phyloP scores from a whole-genome alignment of 2,113 vertebrate species.

The Oryzias melastigma region DNA sequence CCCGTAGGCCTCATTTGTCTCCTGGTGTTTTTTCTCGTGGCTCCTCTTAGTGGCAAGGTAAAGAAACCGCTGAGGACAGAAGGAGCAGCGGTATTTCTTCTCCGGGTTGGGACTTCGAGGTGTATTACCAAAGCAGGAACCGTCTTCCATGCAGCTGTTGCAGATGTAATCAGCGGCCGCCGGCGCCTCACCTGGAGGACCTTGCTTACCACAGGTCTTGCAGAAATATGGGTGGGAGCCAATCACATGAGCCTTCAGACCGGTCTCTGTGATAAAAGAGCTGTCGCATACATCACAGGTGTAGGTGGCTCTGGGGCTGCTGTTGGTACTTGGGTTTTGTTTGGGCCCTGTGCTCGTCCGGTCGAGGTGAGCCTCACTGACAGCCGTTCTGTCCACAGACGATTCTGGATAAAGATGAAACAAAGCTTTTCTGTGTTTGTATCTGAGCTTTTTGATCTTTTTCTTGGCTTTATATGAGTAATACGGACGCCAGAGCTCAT shows the following conservation, averaged over 20 bases:
- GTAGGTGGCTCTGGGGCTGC: slow-evolving; percentile 77
- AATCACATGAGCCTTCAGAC: slow-evolving; percentile 89
- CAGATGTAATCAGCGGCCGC: slow-evolving; percentile 88
- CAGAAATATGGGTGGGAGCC: slow-evolving; percentile 89
- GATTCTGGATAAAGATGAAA: slow-evolving; percentile 52
- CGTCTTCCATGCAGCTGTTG: slow-evolving; percentile 89
- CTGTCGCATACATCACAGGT: slow-evolving; percentile 89
- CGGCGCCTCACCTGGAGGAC: slow-evolving; percentile 83
- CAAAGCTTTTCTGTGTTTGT: slow-evolving; percentile 79
- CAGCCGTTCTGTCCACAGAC: slow-evolving; percentile 51
- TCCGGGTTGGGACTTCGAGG: slow-evolving; percentile 87
- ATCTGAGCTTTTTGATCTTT: slow-evolving; percentile 86
- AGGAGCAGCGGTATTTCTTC: slow-evolving; percentile 92
- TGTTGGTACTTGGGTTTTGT: slow-evolving; percentile 78
- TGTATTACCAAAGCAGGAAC: slow-evolving; percentile 85
- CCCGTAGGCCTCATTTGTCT: slow-evolving; percentile 76
- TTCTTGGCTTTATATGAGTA: slow-evolving; percentile 98
- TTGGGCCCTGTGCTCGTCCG: slow-evolving; percentile 57
- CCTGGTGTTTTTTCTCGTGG: slow-evolving; percentile 91
- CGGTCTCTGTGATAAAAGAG: slow-evolving; percentile 87
- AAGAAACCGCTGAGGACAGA: slow-evolving; percentile 93
- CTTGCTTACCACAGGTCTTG: slow-evolving; percentile 90
- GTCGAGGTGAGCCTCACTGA: slow-evolving; percentile 44
- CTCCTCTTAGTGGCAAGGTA: slow-evolving; percentile 96
- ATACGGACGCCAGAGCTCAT: slow-evolving; percentile 95